Conservation (phyloP, 2,888 invertebrate species). For the Mesodorylaimus sp. region DNA sequence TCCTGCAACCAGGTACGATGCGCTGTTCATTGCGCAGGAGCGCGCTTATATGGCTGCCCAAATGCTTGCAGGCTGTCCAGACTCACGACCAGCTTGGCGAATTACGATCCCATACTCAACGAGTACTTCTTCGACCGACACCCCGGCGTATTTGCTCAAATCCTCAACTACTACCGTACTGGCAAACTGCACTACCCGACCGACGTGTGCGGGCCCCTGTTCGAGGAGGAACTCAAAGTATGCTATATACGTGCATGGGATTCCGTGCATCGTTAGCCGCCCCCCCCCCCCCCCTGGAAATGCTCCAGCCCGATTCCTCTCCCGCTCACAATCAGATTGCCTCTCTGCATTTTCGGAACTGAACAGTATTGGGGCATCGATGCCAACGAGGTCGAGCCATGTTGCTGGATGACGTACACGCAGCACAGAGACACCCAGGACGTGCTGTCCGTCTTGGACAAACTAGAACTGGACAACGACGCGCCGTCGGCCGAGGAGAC, state of each 20-base stretch:
- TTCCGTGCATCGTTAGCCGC: neutral
- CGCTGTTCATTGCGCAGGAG: too few relatives aligned
- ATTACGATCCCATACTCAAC: conserved; percentile 95
- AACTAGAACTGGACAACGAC: conserved; percentile 73
- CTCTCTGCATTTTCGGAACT: too few relatives aligned
- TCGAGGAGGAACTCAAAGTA: conserved; percentile 66
- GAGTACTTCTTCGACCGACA: conserved; percentile 97
- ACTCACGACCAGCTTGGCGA: conserved; percentile 78
- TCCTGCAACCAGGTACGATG: conserved; percentile 68
- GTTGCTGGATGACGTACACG: conserved; percentile 98
- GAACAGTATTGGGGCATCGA: conserved; percentile 76
- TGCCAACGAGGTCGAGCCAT: conserved; percentile 69
- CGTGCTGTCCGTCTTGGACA: conserved; percentile 82
- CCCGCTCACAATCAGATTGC: too few relatives aligned
- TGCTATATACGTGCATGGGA: neutral
- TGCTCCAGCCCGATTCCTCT: too few relatives aligned
- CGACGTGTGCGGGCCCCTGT: conserved; percentile 90
- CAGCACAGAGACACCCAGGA: conserved; percentile 55
- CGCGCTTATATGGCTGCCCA: too few relatives aligned
- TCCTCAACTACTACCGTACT: conserved; percentile 62
- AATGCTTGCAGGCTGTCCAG: conserved; percentile 61
- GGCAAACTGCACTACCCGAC: conserved; percentile 95
- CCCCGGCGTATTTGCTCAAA: conserved; percentile 68
- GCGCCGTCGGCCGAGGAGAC: conserved; percentile 93
- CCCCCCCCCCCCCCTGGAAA: neutral